Conservation (phyloP, 2,113 vertebrate genomes). For the Cygnus buccinator region DNA sequence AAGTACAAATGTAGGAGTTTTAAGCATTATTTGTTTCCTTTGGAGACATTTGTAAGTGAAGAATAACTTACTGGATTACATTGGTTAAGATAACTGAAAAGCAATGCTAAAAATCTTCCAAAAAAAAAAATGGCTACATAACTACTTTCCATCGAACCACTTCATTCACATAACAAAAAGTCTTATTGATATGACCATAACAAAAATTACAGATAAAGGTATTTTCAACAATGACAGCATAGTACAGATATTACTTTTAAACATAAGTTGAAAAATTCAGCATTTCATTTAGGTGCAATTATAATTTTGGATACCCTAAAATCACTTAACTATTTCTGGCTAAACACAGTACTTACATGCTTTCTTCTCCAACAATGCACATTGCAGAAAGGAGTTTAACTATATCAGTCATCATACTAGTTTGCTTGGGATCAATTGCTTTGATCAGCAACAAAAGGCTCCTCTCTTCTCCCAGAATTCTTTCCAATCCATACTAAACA, state of each 20-base stretch:
- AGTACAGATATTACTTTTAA: background rate
- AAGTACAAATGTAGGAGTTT: background rate
- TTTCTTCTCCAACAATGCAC: constrained; percentile 97
- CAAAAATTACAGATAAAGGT: background rate
- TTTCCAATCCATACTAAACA: constrained; percentile 93
- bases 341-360: constrained; percentile 83
- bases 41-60: background rate
- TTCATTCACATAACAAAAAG: background rate
- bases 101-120: background rate
- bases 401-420: constrained; percentile 94
- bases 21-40: background rate
- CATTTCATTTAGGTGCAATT: background rate
- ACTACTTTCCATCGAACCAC: background rate
- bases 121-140: background rate
- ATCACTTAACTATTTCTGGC: background rate
- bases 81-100: background rate
- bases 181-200: background rate
- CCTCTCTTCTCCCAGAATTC: constrained; percentile 93
- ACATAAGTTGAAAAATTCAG: background rate
- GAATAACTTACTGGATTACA: background rate
- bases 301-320: background rate
- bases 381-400: constrained; percentile 96
- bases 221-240: background rate
- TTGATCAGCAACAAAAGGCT: constrained; percentile 88
- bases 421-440: constrained; percentile 89